A percentile compares a stretch with the other conserved stretches of the same genome.
Conservation (phyloP, 2,888 invertebrate species). For the Lithophane semibrunnea region DNA sequence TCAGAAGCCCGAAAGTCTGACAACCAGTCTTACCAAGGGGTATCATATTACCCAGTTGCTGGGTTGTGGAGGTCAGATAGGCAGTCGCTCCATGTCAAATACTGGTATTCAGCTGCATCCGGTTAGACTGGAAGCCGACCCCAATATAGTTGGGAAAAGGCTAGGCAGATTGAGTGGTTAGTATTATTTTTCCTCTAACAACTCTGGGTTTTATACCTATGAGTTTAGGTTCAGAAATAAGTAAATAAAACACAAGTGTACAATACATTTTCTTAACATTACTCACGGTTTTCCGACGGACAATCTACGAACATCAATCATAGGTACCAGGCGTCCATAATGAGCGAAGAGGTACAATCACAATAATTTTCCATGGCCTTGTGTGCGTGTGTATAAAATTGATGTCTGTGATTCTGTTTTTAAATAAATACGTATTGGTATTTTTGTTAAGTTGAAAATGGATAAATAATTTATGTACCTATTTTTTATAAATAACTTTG, state of each 20-base stretch:
- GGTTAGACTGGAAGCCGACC: no score
- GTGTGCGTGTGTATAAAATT: conserved; percentile 45
- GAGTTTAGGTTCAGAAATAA: conserved; percentile 3
- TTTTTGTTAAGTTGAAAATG: conserved; percentile 17
- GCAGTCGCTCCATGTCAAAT: no score
- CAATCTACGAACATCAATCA: conserved; percentile 65
- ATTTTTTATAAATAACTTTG: not conserved
- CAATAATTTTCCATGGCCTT: conserved; percentile 69
- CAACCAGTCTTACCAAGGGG: no score
- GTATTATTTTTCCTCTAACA: not conserved
- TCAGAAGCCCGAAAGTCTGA: no score
- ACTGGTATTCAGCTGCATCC: no score
- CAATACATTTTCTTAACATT: conserved; percentile 55
- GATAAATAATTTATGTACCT: conserved; percentile 2
- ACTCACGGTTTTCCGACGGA: conserved; percentile 59
- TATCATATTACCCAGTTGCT: no score
- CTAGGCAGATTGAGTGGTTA: no score
- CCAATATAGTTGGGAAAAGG: no score
- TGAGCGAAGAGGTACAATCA: conserved; percentile 64
- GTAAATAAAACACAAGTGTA: conserved; percentile 20
- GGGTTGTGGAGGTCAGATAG: no score
- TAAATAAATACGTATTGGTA: conserved; percentile 31
- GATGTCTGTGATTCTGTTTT: conserved; percentile 48
- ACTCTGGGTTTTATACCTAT: not conserved
- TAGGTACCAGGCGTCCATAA: conserved; percentile 69